These are phyloP conservation scores for Aphaenogaster floridana DNA, from an alignment of 1,140 invertebrate genomes.

Conservation along the genomic window DNA sequence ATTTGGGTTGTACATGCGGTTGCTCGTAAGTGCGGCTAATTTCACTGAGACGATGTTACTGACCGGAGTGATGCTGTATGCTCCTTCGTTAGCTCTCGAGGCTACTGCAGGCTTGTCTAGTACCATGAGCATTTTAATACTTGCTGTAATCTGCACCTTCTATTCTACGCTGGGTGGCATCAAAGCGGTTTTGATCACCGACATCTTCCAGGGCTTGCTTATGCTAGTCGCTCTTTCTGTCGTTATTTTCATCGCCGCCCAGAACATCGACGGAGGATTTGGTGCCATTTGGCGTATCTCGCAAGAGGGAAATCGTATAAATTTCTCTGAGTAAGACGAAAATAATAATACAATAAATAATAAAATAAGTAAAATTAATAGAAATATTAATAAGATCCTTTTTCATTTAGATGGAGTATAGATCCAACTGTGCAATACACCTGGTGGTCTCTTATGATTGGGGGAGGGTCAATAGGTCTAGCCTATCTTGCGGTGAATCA, in stretches of 20 bases:
- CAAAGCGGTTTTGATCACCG: conserved; percentile 95
- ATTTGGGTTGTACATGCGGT: conserved; percentile 91
- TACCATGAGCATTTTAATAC: conserved; percentile 92
- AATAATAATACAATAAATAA: not conserved
- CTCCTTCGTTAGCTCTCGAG: conserved; percentile 96
- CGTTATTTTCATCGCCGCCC: conserved; percentile 85
- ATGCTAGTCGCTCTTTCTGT: conserved; percentile 90
- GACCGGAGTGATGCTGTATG: conserved; percentile 97
- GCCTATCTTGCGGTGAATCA: conserved; percentile 95
- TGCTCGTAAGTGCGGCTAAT: conserved; percentile 92
- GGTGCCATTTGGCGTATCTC: conserved; percentile 90
- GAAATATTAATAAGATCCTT: not conserved
- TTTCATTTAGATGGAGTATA: conserved; percentile 76
- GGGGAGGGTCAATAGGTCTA: conserved; percentile 91
- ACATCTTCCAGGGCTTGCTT: conserved; percentile 93
- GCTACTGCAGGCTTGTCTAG: conserved; percentile 94
- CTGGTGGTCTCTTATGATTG: conserved; percentile 91
- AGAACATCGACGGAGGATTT: conserved; percentile 89
- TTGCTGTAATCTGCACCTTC: conserved; percentile 94
- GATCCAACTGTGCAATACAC: conserved; percentile 93
- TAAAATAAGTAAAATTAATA: conserved; percentile 11
- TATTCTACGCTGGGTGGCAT: conserved; percentile 96
- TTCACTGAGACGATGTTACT: conserved; percentile 95
- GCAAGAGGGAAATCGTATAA: conserved; percentile 83
- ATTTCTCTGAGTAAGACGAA: conserved; percentile 80